phyloP scores from a whole-genome alignment of 2,113 vertebrate species.

The Formicarius rufipectus region DNA sequence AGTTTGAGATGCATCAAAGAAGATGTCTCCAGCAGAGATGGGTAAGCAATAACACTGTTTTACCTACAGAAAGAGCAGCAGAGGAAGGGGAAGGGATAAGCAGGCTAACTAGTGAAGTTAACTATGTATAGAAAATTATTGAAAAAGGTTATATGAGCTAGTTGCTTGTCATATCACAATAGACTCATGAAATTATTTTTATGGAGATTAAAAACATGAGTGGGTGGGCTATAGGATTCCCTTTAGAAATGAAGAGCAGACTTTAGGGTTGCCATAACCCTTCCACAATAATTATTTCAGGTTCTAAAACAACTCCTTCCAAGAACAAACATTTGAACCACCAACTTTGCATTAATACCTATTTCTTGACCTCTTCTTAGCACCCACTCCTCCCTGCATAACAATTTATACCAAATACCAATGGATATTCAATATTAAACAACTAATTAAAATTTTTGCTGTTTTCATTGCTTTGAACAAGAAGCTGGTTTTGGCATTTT shows the following conservation, averaged over 20 bases:
- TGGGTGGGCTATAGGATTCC: background rate
- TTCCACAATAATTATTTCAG: background rate
- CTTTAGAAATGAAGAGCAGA: background rate
- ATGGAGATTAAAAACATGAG: background rate
- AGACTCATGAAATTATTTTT: background rate
- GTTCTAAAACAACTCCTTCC: background rate
- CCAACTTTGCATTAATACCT: background rate
- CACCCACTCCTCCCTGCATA: background rate
- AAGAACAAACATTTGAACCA: background rate
- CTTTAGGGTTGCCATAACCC: background rate
- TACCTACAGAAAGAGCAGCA: background rate
- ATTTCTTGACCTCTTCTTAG: background rate
- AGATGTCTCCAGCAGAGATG: background rate
- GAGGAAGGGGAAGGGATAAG: background rate
- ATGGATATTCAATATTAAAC: slow-evolving; percentile 63
- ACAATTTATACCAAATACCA: slow-evolving; percentile 9
- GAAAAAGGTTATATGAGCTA: background rate
- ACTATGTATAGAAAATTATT: background rate
- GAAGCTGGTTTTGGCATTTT: slow-evolving; percentile 29
- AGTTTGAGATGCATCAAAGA: background rate
- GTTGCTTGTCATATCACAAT: background rate
- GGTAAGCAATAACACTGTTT: background rate
- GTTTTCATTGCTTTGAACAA: slow-evolving; percentile 58
- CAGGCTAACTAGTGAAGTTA: background rate
- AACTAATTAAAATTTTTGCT: slow-evolving; percentile 60